Evolutionary conservation across 2,888 invertebrate species (phyloP), one percentile per base, ranked within the genome.

Genomic region (Altica lythri): DNA sequence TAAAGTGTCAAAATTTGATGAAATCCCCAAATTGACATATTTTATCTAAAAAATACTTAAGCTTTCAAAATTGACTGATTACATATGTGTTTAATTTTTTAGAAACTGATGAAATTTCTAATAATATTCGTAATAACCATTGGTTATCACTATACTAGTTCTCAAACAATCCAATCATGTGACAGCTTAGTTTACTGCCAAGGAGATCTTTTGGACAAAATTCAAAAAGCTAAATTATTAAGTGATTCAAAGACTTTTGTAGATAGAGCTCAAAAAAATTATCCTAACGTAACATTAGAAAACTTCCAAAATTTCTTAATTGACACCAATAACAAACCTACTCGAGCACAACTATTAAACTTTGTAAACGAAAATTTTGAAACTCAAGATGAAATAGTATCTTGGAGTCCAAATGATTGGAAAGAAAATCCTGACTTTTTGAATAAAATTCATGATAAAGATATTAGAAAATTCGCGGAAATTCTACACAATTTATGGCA

Each of bases 211-310:
- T 80, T 93, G 40, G 83, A 89, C 64, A 81, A 83, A 10, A 83
- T 92, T 2, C 91, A 92, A 74, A 77, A 83, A 73, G 80, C 86
- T 0, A 72, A 77, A 12, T 74, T 92, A 52, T 90, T 80, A 74
- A 71, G 78, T 4, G 92, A 93, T 74, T 91, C 90, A 17, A 93
- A 93, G 74, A 85, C 87, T 0, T 92, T 92, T 75, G 92, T 92
- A 8, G 92, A 93, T 71, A 62, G 65, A 61, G 62, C 53, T 19
- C 61, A 62, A 47, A 40, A 57, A 8, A 55, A 63, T 30, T 30
- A 84, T 35, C 81, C 84, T 56, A 78, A 81, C 55, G 78, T 76
- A 47, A 85, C 84, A 0, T 72, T 86, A 14, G 61, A 68, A 5
- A 80, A 79, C 27, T 89, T 87, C 67, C 72, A 81, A 0, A 64